Evolutionary conservation across 2,888 invertebrate genomes (phyloP), one percentile per base, ranked within the genome.

Genomic region (Chloroclystis v-ata): DNA sequence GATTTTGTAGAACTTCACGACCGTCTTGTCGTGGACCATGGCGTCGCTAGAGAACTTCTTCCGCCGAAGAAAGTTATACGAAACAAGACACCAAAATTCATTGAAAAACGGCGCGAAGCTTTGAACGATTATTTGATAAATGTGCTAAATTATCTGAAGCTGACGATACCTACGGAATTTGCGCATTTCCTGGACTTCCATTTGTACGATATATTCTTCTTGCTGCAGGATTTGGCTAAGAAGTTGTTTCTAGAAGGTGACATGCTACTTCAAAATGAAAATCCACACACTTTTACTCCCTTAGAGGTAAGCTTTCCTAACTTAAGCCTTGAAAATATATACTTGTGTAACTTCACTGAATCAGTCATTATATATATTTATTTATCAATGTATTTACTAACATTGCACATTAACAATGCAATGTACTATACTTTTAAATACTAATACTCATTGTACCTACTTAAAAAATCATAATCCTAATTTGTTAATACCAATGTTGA

Each of bases 1-100:
- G 96, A 97, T 65, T 98, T 98, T 80, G 92, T 92, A 56, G 94
- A 95, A 45, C 89, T 98, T 9, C 95, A 98, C 75, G 94, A 95
- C 42, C 92, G 92, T 69, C 87, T 97, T n/a, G 93, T 95, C 0
- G 75, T 89, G 2, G 93, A 95, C 63, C 94, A 95, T 78, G 94
- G 94, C 40, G 91, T 96, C 2, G 92, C 94, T 5, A 95, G 94
- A 72, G 95, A 95, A 64, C 89, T 96, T 49, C 82, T 98, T 10
- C 98, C 98, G 8, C 97, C 97, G 0, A 98, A 99, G 79, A 97
- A 97, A 84, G 90, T 96, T 2, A 93, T 97, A 63, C 93, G 97
- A 1, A 97, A 97, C 70, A 95, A 94, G 77, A 94, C 95, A 55
- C 95, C 95, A 0, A 89, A 91, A 45, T 98, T 99, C 72, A 90